Percentiles rank a stretch among this genome's conserved stretches.
Conservation (phyloP, 1,140 invertebrate species). For the Amyelois transitella region DNA sequence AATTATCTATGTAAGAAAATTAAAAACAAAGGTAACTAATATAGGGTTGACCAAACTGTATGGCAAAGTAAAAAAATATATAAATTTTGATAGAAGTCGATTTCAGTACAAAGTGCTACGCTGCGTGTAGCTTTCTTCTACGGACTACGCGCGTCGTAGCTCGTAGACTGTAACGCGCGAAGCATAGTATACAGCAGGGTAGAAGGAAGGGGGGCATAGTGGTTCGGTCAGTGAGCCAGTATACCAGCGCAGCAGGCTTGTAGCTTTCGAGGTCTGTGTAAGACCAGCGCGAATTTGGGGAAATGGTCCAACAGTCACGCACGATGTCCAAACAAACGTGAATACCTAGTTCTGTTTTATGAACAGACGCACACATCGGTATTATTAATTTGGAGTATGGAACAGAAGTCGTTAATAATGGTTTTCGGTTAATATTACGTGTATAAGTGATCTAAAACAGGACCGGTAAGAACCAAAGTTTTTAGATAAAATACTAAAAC, state of each 20-base stretch:
- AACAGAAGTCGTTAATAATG: too few species aligned
- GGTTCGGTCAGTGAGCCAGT: conserved; percentile 26
- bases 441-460: background rate
- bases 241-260: conserved; percentile 15
- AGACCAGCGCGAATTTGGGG: conserved; percentile 31
- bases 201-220: conserved; percentile 1
- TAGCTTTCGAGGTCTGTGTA: conserved; percentile 36
- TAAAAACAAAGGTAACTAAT: too few species aligned
- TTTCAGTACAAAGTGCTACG: conserved; percentile 19
- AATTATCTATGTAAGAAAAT: too few species aligned
- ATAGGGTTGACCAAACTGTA: too few species aligned
- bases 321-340: background rate
- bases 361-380: too few species aligned
- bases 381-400: too few species aligned
- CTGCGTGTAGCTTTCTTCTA: conserved; percentile 8
- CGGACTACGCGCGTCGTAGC: conserved; percentile 2
- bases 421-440: background rate
- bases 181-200: too few species aligned
- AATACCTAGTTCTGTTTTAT: background rate
- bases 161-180: conserved; percentile 1
- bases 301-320: conserved; percentile 39
- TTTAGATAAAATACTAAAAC: background rate
- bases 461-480: background rate
- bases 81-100: too few species aligned
- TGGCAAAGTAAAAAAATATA: too few species aligned